Evolutionary conservation across 2,113 vertebrate genomes (phyloP).

Genomic region (Ceyx cyanopectus): DNA sequence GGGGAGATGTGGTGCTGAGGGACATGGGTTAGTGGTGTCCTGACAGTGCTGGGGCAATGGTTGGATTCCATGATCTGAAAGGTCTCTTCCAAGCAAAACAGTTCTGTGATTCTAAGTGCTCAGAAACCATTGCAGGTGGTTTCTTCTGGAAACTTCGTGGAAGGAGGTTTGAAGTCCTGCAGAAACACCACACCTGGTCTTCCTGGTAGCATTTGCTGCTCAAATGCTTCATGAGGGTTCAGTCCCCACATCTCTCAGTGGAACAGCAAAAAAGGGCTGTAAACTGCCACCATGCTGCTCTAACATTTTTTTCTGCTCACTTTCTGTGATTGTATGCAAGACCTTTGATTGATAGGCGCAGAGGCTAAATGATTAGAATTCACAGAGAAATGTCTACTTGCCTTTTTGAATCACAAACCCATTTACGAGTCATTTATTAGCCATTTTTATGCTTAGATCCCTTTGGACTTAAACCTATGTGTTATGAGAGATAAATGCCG

Average conservation of each 20-base stretch:
- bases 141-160: conserved; percentile 55
- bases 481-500: background rate
- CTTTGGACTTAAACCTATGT: background rate
- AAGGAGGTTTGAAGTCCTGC: background rate
- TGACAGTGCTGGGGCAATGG: background rate
- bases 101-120: background rate
- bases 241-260: accelerated
- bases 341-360: background rate
- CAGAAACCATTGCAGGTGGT: background rate
- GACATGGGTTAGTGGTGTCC: background rate
- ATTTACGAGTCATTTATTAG: background rate
- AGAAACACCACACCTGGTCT: background rate
- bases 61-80: background rate
- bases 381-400: background rate
- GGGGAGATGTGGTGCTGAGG: background rate
- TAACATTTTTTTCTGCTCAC: background rate
- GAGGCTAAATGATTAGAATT: background rate
- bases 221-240: background rate
- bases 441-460: background rate
- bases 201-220: accelerated
- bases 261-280: background rate
- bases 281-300: accelerated
- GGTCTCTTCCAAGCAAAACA: background rate
- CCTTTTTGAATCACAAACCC: background rate
- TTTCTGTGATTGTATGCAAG: accelerated